Evolutionary conservation across 2,113 vertebrate genomes (phyloP).

Genomic region (Hucho hucho): DNA sequence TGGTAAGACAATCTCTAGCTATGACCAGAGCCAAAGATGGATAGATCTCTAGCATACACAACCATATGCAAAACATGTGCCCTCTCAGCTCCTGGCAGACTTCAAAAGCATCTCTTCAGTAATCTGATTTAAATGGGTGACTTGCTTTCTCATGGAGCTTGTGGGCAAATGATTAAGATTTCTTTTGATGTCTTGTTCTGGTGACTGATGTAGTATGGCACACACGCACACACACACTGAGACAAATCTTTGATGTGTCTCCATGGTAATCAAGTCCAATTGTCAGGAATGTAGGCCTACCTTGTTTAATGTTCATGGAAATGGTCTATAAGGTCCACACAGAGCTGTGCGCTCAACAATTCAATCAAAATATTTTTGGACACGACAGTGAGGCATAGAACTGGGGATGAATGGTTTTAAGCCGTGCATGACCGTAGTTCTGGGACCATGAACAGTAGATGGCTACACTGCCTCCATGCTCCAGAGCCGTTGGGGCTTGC

Average conservation of each 20-base stretch:
- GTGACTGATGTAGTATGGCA: neutral
- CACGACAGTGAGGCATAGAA: neutral
- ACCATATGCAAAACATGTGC: neutral
- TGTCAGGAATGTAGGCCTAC: neutral
- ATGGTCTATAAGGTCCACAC: neutral
- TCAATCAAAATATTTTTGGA: neutral
- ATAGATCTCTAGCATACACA: neutral
- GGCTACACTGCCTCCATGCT: neutral
- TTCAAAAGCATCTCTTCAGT: neutral
- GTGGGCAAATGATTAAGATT: neutral
- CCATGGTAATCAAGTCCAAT: too few relatives aligned
- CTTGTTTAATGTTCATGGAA: neutral
- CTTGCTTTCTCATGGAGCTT: neutral
- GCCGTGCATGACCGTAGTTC: neutral
- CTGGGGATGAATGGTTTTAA: neutral
- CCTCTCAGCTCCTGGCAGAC: neutral
- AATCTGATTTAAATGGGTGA: neutral
- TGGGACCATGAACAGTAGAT: neutral
- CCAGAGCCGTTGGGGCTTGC: neutral
- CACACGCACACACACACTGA: neutral
- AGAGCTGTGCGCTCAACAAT: neutral
- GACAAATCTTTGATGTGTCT: too few relatives aligned
- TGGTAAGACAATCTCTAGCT: constrained; percentile 61
- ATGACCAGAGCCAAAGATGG: too few relatives aligned
- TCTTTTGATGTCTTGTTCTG: too few relatives aligned